phyloP scores from a whole-genome alignment of 2,888 invertebrate species.

The Drosophila gaucha region DNA sequence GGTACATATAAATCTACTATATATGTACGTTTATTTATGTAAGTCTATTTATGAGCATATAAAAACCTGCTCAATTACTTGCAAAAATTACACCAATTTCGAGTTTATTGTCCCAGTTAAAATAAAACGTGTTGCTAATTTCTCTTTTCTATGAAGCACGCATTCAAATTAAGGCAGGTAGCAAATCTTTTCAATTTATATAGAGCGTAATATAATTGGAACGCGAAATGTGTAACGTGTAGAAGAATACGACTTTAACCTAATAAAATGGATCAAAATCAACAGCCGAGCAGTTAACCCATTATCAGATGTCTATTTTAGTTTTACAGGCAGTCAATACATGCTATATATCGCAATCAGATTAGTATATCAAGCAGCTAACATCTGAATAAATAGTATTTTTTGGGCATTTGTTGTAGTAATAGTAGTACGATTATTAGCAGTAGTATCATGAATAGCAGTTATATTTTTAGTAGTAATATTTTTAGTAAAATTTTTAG shows the following conservation, averaged over 20 bases:
- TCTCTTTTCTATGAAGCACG: background rate
- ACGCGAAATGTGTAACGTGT: conserved; percentile 1
- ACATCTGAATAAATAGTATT: too few species aligned
- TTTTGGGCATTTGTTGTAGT: background rate
- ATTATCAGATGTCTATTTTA: too few species aligned
- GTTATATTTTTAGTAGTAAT: background rate
- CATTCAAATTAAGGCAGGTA: background rate
- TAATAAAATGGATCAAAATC: background rate
- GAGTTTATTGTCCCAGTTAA: conserved; percentile 2
- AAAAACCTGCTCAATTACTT: conserved; percentile 9
- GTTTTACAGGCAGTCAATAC: too few species aligned
- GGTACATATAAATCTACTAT: background rate
- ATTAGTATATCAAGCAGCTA: too few species aligned
- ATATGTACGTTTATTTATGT: background rate
- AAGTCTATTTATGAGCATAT: background rate
- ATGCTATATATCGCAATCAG: too few species aligned
- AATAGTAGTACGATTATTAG: background rate
- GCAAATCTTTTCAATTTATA: conserved; percentile 1
- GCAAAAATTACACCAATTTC: conserved; percentile 14
- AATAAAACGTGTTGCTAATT: conserved; percentile 1
- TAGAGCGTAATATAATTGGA: background rate
- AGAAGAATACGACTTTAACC: background rate
- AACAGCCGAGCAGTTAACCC: background rate
- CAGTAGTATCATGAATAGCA: background rate
- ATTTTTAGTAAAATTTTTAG: too few species aligned